Evolutionary conservation across 2,113 vertebrate species (phyloP).

Genomic region (Phaethon lepturus): DNA sequence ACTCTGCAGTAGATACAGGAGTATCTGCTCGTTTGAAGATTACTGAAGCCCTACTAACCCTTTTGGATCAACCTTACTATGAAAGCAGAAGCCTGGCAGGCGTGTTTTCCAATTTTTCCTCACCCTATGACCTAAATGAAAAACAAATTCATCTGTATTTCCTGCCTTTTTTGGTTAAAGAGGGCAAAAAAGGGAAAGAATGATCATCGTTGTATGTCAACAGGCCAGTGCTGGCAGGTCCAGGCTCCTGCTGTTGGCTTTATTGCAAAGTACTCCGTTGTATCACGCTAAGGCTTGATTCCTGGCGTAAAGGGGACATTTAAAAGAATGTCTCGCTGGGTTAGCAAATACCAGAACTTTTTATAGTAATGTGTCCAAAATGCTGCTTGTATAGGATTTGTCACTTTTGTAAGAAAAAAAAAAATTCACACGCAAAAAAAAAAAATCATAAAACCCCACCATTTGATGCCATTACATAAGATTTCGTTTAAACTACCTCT

Average conservation of each 20-base stretch:
- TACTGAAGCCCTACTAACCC: not conserved
- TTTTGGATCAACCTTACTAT: not conserved
- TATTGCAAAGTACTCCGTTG: not conserved
- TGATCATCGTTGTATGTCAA: not conserved
- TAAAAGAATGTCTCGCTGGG: conserved; percentile 25
- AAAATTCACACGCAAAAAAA: conserved; percentile 22
- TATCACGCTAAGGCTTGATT: conserved; percentile 13
- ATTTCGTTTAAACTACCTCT: conserved; percentile 83
- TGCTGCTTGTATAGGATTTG: conserved; percentile 74
- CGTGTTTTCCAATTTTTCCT: not conserved
- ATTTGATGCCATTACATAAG: conserved; percentile 39
- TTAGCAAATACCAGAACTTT: conserved; percentile 54
- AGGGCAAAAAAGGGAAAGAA: not conserved
- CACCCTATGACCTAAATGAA: not conserved
- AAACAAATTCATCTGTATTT: conserved; percentile 1
- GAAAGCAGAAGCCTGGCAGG: not conserved
- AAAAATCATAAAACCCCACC: not conserved
- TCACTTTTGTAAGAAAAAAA: conserved; percentile 73
- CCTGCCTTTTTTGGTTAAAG: not conserved
- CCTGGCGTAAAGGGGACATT: conserved; percentile 10
- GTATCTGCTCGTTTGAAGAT: not conserved
- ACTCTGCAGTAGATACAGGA: not conserved
- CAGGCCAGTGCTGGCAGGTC: conserved; percentile 30
- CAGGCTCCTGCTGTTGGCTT: conserved; percentile 28
- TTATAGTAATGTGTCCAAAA: conserved; percentile 62